Evolutionary conservation across 1,140 invertebrate genomes (phyloP), one percentile per base, ranked within the genome.

Genomic region (Antheraea mylitta): DNA sequence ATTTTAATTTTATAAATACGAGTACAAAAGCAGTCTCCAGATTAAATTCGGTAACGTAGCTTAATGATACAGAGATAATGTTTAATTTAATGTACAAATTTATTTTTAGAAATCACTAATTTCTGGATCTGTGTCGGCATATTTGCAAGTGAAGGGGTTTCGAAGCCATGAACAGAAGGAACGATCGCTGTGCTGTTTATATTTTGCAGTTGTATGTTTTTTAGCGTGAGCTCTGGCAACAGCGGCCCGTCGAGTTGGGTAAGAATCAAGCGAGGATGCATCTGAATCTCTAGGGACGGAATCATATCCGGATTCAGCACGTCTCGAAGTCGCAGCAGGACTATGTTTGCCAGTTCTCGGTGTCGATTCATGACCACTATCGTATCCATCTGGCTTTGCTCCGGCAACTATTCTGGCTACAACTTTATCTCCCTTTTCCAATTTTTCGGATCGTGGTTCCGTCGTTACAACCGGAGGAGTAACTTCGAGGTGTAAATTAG

Each of bases 291-390:
- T 90, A 1, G 97, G 95, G 68, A 98, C 96, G 79, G 96, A 98
- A 79, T 98, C 97, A 82, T 98, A 98, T 3, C 97, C 97, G 81
- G 97, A 98, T 84, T 97, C 96, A 1, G 96, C 96, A 18, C 95
- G 93, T 76, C 95, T 92, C 0, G 95, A 96, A 11, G 96, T 94
- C 0, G 95, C 95, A 0, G 95, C 95, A 0, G 95, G 94, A 68
- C 96, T 96, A 72, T 96, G 94, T 85, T 96, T 96, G 2, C 96
- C 95, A 18, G 96, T 96, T 7, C 96, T 94, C 61, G 95, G 97
- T 60, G 96, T 96, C 3, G 95, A 95, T 75, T 97, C 96, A 72
- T 97, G 96, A 0, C 96, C 96, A 75, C 96, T 97, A 83, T 97
- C 96, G 76, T 96, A 97, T 13, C 96, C 96, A 76, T 96, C 95